Evolutionary conservation across 2,888 invertebrate genomes (phyloP).

Genomic region (Coremacera marginata): DNA sequence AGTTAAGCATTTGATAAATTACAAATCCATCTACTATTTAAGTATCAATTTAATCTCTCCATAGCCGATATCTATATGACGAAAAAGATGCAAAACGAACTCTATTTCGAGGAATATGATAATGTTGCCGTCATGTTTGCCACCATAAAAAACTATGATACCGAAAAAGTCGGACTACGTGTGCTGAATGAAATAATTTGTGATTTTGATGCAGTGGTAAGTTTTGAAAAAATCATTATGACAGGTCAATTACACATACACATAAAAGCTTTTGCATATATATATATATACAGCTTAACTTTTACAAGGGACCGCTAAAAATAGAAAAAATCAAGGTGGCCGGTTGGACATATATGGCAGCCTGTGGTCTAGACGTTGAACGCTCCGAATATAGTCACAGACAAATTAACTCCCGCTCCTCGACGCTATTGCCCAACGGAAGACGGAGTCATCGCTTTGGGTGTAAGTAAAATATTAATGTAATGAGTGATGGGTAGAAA

Average conservation of each 20-base stretch:
- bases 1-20: too few species aligned
- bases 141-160: slow-evolving; percentile 85
- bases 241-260: background rate
- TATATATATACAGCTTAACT: slow-evolving; percentile 71
- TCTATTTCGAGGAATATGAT: slow-evolving; percentile 90
- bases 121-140: slow-evolving; percentile 97
- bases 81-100: slow-evolving; percentile 77
- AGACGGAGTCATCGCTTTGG: slow-evolving; percentile 58
- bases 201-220: slow-evolving; percentile 84
- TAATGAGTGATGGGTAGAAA: too few species aligned
- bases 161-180: slow-evolving; percentile 76
- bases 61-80: slow-evolving; percentile 84
- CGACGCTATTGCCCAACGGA: slow-evolving; percentile 64
- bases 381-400: slow-evolving; percentile 73
- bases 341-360: slow-evolving; percentile 97
- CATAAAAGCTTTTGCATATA: background rate
- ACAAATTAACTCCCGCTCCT: slow-evolving; percentile 58
- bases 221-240: slow-evolving; percentile 65
- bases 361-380: slow-evolving; percentile 87
- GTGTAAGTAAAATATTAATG: slow-evolving; percentile 30
- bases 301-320: slow-evolving; percentile 72
- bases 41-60: background rate
- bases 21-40: too few species aligned
- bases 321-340: slow-evolving; percentile 98
- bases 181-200: slow-evolving; percentile 92